These are phyloP conservation scores for Luperina testacea DNA, from an alignment of 2,888 invertebrate genomes.

Conservation along the genomic window DNA sequence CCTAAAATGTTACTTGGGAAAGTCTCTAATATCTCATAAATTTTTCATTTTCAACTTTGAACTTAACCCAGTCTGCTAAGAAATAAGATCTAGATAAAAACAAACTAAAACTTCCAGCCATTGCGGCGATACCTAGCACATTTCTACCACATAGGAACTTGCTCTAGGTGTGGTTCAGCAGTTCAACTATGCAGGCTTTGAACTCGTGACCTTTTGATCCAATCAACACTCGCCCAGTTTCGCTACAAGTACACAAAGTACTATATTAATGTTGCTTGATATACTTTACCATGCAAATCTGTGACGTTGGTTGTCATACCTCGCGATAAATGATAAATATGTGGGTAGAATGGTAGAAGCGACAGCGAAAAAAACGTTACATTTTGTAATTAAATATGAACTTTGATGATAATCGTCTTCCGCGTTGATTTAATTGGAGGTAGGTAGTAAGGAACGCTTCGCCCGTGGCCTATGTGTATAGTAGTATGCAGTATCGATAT, in stretches of 20 bases:
- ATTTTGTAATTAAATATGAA: constrained; percentile 34
- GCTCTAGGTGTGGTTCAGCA: constrained; percentile 51
- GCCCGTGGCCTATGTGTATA: too few relatives aligned
- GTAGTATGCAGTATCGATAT: neutral
- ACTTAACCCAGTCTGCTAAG: neutral
- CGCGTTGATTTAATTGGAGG: constrained; percentile 8
- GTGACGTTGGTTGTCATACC: constrained; percentile 6
- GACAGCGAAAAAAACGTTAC: neutral
- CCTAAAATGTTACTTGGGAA: too few relatives aligned
- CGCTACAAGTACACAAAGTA: constrained; percentile 24
- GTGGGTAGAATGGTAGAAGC: neutral
- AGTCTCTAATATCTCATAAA: neutral
- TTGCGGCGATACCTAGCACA: constrained; percentile 3
- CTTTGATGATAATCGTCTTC: constrained; percentile 26
- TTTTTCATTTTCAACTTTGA: neutral
- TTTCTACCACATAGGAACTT: constrained; percentile 22
- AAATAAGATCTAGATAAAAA: constrained; percentile 1
- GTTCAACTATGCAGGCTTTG: constrained; percentile 48
- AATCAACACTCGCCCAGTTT: constrained; percentile 58
- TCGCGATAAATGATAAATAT: neutral
- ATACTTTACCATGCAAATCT: constrained; percentile 33
- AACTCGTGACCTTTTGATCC: constrained; percentile 58
- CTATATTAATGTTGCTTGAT: constrained; percentile 22
- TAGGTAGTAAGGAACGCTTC: neutral
- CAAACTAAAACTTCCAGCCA: neutral